Conservation (phyloP, 2,797 vertebrate species). For the Oophaga sylvatica region DNA sequence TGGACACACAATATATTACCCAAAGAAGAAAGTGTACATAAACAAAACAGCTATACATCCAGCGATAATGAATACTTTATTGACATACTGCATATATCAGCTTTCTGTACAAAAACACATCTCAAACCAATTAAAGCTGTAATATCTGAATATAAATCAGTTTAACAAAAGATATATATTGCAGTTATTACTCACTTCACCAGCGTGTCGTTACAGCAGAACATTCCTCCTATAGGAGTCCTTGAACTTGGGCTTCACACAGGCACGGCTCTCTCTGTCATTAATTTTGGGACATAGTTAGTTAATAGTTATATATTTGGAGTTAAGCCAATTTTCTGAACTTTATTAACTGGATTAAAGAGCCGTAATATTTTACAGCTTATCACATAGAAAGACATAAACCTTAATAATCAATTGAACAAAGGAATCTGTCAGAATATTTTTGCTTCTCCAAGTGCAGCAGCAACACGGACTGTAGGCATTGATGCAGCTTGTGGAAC, state of each 20-base stretch:
- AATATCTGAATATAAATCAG: not conserved
- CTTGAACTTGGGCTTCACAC: not conserved
- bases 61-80: too few relatives aligned
- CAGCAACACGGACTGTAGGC: too few relatives aligned
- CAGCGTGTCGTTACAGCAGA: not conserved
- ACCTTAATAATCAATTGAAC: not conserved
- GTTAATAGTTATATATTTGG: not conserved
- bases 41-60: too few relatives aligned
- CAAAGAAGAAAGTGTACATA: too few relatives aligned
- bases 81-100: too few relatives aligned
- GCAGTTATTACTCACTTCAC: not conserved
- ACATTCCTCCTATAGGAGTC: not conserved
- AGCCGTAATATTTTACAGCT: not conserved
- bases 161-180: not conserved
- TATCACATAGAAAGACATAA: not conserved
- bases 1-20: too few relatives aligned
- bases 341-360: not conserved
- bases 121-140: too few relatives aligned
- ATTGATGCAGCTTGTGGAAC: too few relatives aligned
- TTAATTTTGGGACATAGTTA: not conserved
- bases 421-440: too few relatives aligned
- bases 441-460: too few relatives aligned
- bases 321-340: not conserved
- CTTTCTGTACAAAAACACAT: too few relatives aligned
- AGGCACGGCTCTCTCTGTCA: not conserved